Evolutionary conservation across 1,140 invertebrate genomes (phyloP).

Genomic region (Monochamus saltuarius): DNA sequence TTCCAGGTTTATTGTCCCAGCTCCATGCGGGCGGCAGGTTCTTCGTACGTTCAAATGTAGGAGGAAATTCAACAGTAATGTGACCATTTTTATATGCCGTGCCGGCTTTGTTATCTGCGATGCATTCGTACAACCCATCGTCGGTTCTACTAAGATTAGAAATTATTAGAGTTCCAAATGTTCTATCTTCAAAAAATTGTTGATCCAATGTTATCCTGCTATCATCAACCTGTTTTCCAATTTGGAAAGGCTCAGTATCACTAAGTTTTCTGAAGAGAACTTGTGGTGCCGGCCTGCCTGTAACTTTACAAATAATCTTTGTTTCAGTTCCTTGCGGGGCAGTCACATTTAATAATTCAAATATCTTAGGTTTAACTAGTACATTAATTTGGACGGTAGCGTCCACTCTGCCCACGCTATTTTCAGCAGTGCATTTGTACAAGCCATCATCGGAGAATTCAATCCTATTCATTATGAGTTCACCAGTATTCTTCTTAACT

Average conservation of each 20-base stretch:
- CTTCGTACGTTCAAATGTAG: slow-evolving; percentile 74
- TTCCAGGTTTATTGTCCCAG: slow-evolving; percentile 77
- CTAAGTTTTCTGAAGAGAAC: slow-evolving; percentile 72
- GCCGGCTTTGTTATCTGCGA: slow-evolving; percentile 78
- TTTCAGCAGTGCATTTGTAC: slow-evolving; percentile 82
- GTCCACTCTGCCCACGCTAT: slow-evolving; percentile 72
- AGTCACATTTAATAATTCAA: slow-evolving; percentile 74
- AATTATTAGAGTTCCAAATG: slow-evolving; percentile 65
- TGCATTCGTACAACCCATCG: slow-evolving; percentile 87
- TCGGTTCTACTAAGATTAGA: slow-evolving; percentile 64
- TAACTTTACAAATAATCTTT: slow-evolving; percentile 71
- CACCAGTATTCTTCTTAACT: slow-evolving; percentile 68
- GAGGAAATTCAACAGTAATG: slow-evolving; percentile 79
- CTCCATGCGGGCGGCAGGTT: slow-evolving; percentile 71
- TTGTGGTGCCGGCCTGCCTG: slow-evolving; percentile 73
- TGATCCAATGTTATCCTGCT: slow-evolving; percentile 8
- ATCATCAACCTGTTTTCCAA: slow-evolving; percentile 57
- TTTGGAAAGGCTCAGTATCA: slow-evolving; percentile 57
- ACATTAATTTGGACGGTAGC: slow-evolving; percentile 66
- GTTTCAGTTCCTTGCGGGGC: slow-evolving; percentile 63
- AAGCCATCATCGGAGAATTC: slow-evolving; percentile 74
- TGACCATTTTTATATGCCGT: slow-evolving; percentile 75
- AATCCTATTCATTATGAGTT: slow-evolving; percentile 74
- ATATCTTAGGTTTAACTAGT: slow-evolving; percentile 76
- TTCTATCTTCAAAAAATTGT: slow-evolving; percentile 32